Conservation (phyloP, 2,113 vertebrate species). For the Hemicordylus capensis region DNA sequence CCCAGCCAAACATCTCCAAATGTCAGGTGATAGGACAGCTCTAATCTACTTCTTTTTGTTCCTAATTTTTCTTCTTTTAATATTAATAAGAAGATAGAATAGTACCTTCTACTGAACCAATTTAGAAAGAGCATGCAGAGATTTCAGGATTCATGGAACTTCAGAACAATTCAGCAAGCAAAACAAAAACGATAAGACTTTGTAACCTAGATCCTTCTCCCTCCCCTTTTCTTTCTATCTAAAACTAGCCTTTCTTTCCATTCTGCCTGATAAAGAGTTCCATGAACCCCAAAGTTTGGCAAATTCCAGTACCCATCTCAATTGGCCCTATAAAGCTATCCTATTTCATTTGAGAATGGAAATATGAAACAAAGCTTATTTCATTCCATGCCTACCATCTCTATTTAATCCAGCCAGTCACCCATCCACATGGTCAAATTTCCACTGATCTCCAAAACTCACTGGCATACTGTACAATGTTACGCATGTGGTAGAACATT, state of each 20-base stretch:
- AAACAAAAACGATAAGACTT: background rate
- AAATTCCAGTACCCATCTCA: background rate
- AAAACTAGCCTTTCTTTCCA: background rate
- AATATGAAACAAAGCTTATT: background rate
- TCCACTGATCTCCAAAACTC: background rate
- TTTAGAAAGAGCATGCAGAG: background rate
- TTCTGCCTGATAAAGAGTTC: background rate
- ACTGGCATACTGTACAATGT: no score
- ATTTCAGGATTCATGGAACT: background rate
- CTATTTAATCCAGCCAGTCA: background rate
- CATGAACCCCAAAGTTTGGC: background rate
- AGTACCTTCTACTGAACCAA: background rate
- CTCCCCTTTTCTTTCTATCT: background rate
- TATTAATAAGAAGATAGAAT: background rate
- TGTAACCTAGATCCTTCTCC: background rate
- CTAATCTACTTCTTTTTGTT: background rate
- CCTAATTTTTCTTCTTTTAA: background rate
- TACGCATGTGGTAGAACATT: no score
- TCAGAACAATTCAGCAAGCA: background rate
- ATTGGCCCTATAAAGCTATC: background rate
- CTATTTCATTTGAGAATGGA: no score
- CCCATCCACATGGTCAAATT: background rate
- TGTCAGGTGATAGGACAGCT: background rate
- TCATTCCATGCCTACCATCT: background rate
- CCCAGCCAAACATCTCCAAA: background rate